Evolutionary conservation across 2,888 invertebrate species (phyloP), one percentile per base, ranked within the genome.

Genomic region (Drosophila hawaiiensis): DNA sequence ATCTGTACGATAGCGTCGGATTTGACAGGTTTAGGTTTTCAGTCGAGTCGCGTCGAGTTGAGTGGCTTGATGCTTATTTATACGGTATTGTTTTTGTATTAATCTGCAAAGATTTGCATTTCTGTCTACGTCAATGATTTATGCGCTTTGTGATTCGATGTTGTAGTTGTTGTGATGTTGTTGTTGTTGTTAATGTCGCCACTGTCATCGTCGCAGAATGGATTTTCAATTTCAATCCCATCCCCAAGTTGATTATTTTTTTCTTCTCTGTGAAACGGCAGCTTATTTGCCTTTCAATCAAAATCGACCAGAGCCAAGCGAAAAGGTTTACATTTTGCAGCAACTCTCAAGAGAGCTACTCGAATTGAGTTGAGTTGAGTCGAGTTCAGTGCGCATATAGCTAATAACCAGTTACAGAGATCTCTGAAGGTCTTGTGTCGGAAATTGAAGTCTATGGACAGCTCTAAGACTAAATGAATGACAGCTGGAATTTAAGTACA

Each of bases 61-160:
- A 55, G 37, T 62, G 54, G 70, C 73, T 54, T 52, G 52, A 67
- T 76, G 76, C 68, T 78, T 72, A 69, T 82, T 78, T 73, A 64
- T 68, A 53, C 41, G 65, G 88, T 64, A 82, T 75, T 83, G 74
- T 85, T 83, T 84, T 84, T 81, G 73, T 72, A 74, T 84, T 89
- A 89, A 89, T 84, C 88, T 78, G 76, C 80, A 76, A 75, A 85
- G 90, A 85, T 90, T 85, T 85, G 88, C 88, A 88, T 85, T 90
- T 84, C 78, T 80, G 90, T 88, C 84, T 80, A 68, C 78, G 85
- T 78, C 72, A 89, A 89, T 84, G 84, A 83, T 83, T 86, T 89
- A 80, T 82, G 68, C 68, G 72, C 60, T 52, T 39, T 70, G 76
- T 28, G 25, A 10, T 55, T n/a, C 9, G 25, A 16, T 47, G 58